These are phyloP conservation scores for Eulemur mongoz DNA, from an alignment of 2,797 vertebrate species.

Conservation along the genomic window DNA sequence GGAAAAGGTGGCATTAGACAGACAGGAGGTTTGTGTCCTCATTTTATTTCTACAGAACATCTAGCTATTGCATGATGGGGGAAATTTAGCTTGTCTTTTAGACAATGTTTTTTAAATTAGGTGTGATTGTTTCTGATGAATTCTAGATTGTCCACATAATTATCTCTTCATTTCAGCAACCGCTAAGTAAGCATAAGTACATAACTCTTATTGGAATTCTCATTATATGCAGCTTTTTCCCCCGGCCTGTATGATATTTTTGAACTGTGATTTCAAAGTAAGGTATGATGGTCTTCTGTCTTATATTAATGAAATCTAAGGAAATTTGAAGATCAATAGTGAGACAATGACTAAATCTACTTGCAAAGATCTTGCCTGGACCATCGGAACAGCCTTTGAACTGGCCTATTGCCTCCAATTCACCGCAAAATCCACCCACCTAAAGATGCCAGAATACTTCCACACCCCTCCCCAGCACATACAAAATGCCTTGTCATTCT, in stretches of 20 bases:
- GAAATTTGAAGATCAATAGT: not conserved
- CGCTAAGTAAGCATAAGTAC: conserved; percentile 34
- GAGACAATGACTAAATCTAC: not conserved
- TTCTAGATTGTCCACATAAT: conserved; percentile 25
- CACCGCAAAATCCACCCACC: not conserved
- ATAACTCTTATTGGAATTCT: not conserved
- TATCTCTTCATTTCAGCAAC: conserved; percentile 26
- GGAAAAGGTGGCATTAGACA: not conserved
- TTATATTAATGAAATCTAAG: not conserved
- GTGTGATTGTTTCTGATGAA: conserved; percentile 59
- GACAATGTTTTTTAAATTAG: conserved; percentile 62
- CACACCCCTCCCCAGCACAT: not conserved
- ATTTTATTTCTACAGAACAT: not conserved
- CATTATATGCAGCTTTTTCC: not conserved
- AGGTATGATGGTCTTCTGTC: not conserved
- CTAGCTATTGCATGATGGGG: not conserved
- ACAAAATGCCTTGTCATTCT: not conserved
- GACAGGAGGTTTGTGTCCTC: not conserved
- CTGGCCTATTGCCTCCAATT: not conserved
- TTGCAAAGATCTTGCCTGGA: not conserved
- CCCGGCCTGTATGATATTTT: not conserved
- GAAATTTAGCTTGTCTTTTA: conserved; percentile 48
- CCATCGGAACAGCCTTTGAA: not conserved
- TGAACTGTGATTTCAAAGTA: conserved; percentile 25
- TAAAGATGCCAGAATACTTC: not conserved